phyloP scores from a whole-genome alignment of 2,113 vertebrate species.

The Aegypius monachus region DNA sequence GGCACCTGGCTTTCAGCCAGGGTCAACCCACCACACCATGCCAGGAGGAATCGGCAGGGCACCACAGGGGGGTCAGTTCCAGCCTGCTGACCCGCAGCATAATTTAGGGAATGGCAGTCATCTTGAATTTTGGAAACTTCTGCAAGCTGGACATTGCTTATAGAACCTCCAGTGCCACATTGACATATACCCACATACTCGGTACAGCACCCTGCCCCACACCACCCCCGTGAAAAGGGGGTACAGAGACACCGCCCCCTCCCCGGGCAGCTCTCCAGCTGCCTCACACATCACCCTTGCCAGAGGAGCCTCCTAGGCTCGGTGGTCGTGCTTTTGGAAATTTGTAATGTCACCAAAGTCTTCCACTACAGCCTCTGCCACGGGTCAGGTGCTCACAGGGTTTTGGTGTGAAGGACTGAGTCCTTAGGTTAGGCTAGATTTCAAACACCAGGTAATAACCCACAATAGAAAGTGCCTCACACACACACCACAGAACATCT shows the following conservation, averaged over 20 bases:
- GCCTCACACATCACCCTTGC: neutral
- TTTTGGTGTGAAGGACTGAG: neutral
- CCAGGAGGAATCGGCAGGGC: neutral
- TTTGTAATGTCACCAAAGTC: neutral
- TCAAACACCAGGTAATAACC: neutral
- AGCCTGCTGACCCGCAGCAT: neutral
- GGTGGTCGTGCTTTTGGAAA: accelerated
- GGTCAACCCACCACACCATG: neutral
- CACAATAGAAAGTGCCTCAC: neutral
- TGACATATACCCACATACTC: neutral
- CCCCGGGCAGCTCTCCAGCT: neutral
- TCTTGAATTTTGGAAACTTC: neutral
- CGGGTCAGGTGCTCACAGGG: accelerated
- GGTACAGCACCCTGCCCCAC: neutral
- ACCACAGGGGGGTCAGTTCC: neutral
- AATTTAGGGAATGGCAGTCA: neutral
- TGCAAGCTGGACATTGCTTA: neutral
- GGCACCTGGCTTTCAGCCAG: too few relatives aligned
- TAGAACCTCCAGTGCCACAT: neutral
- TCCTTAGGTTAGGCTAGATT: neutral
- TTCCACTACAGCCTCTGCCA: neutral
- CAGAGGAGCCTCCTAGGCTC: neutral
- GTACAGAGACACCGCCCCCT: neutral
- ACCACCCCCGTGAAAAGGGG: neutral
- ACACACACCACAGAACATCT: accelerated